Evolutionary conservation across 2,888 invertebrate genomes (phyloP).

Genomic region (Scaptomyza flava): DNA sequence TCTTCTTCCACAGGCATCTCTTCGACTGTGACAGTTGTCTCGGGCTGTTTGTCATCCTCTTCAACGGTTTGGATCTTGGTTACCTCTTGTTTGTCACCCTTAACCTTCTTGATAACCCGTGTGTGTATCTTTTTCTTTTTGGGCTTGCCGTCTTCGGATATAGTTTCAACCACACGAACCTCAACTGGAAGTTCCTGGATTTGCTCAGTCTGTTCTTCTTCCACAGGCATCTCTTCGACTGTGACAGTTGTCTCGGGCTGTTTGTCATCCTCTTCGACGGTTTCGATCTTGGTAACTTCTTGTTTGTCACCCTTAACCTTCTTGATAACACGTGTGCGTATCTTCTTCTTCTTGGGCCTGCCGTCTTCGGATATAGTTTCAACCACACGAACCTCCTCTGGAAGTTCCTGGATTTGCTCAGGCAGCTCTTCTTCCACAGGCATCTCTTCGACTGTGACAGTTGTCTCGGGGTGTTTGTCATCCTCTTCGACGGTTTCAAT

Average conservation of each 20-base stretch:
- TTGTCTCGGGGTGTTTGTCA: conserved; percentile 35
- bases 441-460: conserved; percentile 41
- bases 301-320: conserved; percentile 64
- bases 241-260: conserved; percentile 57
- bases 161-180: conserved; percentile 38
- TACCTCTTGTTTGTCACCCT: conserved; percentile 62
- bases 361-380: conserved; percentile 52
- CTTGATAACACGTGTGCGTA: conserved; percentile 61
- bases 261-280: conserved; percentile 62
- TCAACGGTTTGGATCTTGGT: conserved; percentile 60
- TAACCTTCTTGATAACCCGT: conserved; percentile 57
- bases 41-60: conserved; percentile 52
- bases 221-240: conserved; percentile 38
- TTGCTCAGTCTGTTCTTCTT: conserved; percentile 32
- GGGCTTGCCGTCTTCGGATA: conserved; percentile 48
- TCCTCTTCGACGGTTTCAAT: conserved; percentile 63
- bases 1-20: conserved; percentile 37
- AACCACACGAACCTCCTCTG: conserved; percentile 52
- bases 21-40: conserved; percentile 56
- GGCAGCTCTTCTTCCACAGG: conserved; percentile 27
- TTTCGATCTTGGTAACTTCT: conserved; percentile 64
- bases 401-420: conserved; percentile 47
- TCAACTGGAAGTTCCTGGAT: conserved; percentile 51
- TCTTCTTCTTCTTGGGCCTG: conserved; percentile 59
- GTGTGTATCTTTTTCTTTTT: conserved; percentile 59